Conservation (phyloP, 2,888 invertebrate species). For the Ichneumoninae sp. region DNA sequence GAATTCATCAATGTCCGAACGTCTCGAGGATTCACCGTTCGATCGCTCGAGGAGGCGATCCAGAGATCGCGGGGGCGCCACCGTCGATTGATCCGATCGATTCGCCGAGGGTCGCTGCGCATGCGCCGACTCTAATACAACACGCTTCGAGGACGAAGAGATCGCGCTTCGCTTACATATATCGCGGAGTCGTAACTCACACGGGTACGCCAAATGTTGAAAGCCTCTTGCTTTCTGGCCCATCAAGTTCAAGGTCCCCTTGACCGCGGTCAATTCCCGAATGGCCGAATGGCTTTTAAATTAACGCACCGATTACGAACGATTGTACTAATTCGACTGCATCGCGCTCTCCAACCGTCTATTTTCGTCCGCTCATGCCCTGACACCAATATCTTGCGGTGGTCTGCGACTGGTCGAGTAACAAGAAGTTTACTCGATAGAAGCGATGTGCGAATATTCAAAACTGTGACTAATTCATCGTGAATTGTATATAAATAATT, state of each 20-base stretch:
- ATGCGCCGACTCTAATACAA: background rate
- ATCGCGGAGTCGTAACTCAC: background rate
- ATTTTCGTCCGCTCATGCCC: slow-evolving; percentile 16
- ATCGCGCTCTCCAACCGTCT: background rate
- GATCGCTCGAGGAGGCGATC: slow-evolving; percentile 30
- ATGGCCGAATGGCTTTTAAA: slow-evolving; percentile 52
- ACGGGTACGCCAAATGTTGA: background rate
- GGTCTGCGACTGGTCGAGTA: background rate
- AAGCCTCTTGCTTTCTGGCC: slow-evolving; percentile 13
- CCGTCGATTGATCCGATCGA: slow-evolving; percentile 19
- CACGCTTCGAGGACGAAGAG: background rate
- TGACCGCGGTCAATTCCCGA: slow-evolving; percentile 8
- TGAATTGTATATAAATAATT: too few species aligned
- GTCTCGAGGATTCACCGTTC: background rate
- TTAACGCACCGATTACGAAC: slow-evolving; percentile 45
- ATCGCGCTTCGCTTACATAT: background rate
- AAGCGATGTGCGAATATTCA: too few species aligned
- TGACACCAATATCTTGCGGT: slow-evolving; percentile 6
- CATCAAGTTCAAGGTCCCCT: slow-evolving; percentile 57
- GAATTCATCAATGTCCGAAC: background rate
- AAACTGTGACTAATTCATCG: too few species aligned
- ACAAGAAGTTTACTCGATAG: background rate
- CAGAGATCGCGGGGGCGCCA: background rate
- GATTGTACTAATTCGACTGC: slow-evolving; percentile 25
- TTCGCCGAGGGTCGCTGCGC: slow-evolving; percentile 4